phyloP scores from a whole-genome alignment of 2,888 invertebrate genomes.

The Eristalinus aeneus region DNA sequence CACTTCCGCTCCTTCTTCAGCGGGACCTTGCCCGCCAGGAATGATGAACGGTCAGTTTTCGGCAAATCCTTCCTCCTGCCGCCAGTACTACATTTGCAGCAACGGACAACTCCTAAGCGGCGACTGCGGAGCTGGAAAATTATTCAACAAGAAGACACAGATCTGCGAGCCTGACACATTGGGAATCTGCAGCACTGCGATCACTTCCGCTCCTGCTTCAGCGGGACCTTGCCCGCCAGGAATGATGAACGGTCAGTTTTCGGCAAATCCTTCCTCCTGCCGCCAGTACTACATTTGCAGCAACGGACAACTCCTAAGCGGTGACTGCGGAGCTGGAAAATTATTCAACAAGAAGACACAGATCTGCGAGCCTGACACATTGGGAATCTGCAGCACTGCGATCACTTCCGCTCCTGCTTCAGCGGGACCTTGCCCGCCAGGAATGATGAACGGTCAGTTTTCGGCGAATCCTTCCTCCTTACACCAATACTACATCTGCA shows the following conservation, averaged over 20 bases:
- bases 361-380: neutral
- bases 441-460: no score
- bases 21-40: neutral
- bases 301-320: conserved; percentile 20
- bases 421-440: neutral
- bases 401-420: neutral
- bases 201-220: no score
- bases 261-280: conserved; percentile 19
- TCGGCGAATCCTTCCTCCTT: conserved; percentile 18
- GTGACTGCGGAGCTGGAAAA: neutral
- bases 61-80: conserved; percentile 62
- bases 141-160: conserved; percentile 57
- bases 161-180: conserved; percentile 33
- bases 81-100: conserved; percentile 71
- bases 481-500: conserved; percentile 71
- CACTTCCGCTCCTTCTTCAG: neutral
- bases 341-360: neutral
- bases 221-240: neutral
- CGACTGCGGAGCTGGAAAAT: conserved; percentile 69
- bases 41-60: conserved; percentile 31
- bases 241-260: neutral
- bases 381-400: neutral
- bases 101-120: conserved; percentile 69
- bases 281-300: conserved; percentile 34
- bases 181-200: conserved; percentile 40